Evolutionary conservation across 2,797 vertebrate genomes (phyloP).

Genomic region (Ciconia nigra): DNA sequence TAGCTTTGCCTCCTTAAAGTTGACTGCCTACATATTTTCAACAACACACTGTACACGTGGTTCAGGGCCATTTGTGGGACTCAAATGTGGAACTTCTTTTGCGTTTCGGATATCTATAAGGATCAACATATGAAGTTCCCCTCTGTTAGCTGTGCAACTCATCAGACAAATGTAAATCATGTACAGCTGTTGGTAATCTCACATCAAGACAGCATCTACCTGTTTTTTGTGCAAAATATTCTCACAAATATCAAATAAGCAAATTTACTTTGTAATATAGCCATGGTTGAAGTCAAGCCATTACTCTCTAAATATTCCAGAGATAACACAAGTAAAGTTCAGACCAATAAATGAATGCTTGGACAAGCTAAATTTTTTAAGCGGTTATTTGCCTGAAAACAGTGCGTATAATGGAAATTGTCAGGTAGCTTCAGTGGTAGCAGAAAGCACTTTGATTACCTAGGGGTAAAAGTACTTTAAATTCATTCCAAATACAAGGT

Average conservation of each 20-base stretch:
- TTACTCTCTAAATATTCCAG: not conserved
- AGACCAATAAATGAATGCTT: not conserved
- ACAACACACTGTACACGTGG: not conserved
- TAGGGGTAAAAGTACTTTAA: not conserved
- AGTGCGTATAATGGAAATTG: not conserved
- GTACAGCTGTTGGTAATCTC: not conserved
- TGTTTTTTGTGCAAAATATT: not conserved
- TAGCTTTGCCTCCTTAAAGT: not conserved
- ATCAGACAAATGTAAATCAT: not conserved
- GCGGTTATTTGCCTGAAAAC: not conserved
- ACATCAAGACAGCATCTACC: not conserved
- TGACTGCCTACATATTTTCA: not conserved
- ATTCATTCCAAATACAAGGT: not conserved
- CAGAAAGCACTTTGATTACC: not conserved
- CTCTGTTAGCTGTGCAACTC: not conserved
- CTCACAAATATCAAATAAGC: not conserved
- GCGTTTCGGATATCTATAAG: not conserved
- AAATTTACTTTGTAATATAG: not conserved
- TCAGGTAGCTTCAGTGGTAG: not conserved
- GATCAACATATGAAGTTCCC: not conserved
- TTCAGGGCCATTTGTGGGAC: not conserved
- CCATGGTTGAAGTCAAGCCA: not conserved
- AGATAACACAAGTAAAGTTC: not conserved
- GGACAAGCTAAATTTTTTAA: not conserved
- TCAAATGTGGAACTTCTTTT: not conserved